Evolutionary conservation across 2,888 invertebrate species (phyloP), one percentile per base, ranked within the genome.

Genomic region (Leptinotarsa peninsularis): DNA sequence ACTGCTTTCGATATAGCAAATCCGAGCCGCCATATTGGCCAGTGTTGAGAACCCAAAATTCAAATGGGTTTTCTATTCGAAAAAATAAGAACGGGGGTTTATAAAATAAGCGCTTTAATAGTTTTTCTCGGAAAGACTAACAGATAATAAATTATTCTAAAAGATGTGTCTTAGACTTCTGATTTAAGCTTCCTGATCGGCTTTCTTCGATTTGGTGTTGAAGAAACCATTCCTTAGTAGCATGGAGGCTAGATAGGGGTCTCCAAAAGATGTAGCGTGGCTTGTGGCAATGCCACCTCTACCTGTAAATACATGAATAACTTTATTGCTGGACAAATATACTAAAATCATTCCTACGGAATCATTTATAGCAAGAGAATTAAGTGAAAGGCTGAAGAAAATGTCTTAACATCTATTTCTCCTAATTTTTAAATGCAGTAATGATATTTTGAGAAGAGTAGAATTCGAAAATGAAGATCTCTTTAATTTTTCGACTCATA

Each of bases 241-340:
- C 83, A 88, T 85, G 88, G 76, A 89, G 87, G 84, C 91, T 87
- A 86, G 78, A 75, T 85, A 86, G 1, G 92, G 91, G 67, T 91
- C 91, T 4, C 93, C 93, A 83, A 93, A 94, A 1, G 93, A 93
- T 0, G 93, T 93, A 0, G 94, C 94, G 80, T 94, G 93, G 80
- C 93, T 93, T 75, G 91, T 92, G 15, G 94, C 94, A 3, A 93
- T 91, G 1, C 94, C 94, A 4, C 93, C 92, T 58, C 58, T 70
- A 15, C 70, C 63, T 63, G 63, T 15, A 4, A 60, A 60, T 14
- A 15, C 15, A 60, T 60, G 4, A 27, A 21, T 15, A 27, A 5
- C 2, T 60, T 27, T 23, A 54, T 54, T 54, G 18, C 7, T 54
- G 10, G 5, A 54, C 23, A 21, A 56, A 56, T 56, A 7, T 10